Conservation (phyloP, 1,140 invertebrate species). For the Zaprionus vittiger region DNA sequence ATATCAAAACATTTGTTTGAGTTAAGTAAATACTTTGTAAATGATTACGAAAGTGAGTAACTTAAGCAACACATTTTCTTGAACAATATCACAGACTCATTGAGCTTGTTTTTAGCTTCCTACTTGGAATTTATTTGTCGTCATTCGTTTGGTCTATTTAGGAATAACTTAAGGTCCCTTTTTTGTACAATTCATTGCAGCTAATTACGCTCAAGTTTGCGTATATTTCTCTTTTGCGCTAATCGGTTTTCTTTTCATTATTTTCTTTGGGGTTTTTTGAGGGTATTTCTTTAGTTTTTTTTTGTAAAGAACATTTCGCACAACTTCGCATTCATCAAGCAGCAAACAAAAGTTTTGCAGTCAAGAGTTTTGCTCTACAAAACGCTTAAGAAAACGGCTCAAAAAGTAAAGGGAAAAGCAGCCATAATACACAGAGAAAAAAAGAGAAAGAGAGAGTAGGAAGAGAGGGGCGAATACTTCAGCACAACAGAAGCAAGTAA, state of each 20-base stretch:
- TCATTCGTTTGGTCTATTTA: neutral
- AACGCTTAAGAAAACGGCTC: slow-evolving; percentile 4
- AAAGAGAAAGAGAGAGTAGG: neutral
- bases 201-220: slow-evolving; percentile 27
- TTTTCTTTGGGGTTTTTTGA: neutral
- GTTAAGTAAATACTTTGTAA: neutral
- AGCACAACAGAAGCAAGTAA: slow-evolving; percentile 10
- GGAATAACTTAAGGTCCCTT: neutral
- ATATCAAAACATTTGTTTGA: neutral
- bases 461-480: neutral
- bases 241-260: slow-evolving; percentile 20
- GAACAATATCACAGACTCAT: too few relatives aligned
- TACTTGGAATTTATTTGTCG: slow-evolving; percentile 10
- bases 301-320: slow-evolving; percentile 2
- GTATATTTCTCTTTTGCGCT: slow-evolving; percentile 2
- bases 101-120: neutral
- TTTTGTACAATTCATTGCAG: slow-evolving; percentile 26
- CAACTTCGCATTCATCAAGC: slow-evolving; percentile 38
- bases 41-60: neutral
- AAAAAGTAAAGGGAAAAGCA: slow-evolving; percentile 21
- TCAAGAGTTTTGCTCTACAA: slow-evolving; percentile 1
- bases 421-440: slow-evolving; percentile 10
- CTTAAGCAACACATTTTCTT: neutral
- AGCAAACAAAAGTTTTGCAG: slow-evolving; percentile 39
- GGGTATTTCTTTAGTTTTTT: slow-evolving; percentile 34